These are phyloP conservation scores for Ips nitidus DNA, from an alignment of 1,140 invertebrate genomes.

Conservation along the genomic window DNA sequence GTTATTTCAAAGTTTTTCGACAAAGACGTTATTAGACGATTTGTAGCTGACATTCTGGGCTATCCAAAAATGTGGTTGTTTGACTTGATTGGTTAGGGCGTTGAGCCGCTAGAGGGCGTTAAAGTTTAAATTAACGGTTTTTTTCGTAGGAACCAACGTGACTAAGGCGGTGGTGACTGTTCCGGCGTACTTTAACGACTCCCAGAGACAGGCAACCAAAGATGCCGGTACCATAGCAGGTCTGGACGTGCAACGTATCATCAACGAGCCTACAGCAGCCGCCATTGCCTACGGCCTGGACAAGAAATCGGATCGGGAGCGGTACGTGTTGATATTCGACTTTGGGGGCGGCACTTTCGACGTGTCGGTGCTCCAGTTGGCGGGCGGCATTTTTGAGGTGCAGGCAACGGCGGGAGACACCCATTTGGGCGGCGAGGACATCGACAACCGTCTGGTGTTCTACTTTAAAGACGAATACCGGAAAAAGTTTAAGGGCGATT, in stretches of 20 bases:
- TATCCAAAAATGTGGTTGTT: neutral
- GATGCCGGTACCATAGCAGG: constrained; percentile 62
- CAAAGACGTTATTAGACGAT: neutral
- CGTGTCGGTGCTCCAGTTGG: constrained; percentile 71
- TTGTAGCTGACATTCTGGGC: too few species aligned
- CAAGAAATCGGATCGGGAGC: constrained; percentile 60
- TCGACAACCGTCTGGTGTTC: constrained; percentile 80
- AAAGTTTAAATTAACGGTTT: neutral
- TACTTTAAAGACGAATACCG: constrained; percentile 65
- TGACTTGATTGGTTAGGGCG: neutral
- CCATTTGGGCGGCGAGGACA: constrained; percentile 74
- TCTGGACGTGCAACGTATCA: constrained; percentile 68
- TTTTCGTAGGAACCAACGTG: constrained; percentile 37
- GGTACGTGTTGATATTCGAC: constrained; percentile 60
- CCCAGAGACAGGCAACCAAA: constrained; percentile 50
- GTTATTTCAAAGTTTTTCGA: neutral
- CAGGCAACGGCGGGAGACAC: constrained; percentile 64
- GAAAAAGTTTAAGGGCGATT: constrained; percentile 51
- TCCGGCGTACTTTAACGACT: constrained; percentile 51
- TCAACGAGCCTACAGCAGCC: constrained; percentile 72
- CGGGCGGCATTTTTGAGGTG: constrained; percentile 61
- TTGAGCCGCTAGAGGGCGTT: neutral
- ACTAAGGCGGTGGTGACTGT: constrained; percentile 56
- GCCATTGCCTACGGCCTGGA: constrained; percentile 70
- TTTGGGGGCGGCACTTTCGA: constrained; percentile 63